A percentile compares a stretch with the other conserved stretches of the same genome.
Conservation (phyloP, 2,113 vertebrate genomes). For the Grallaria varia region DNA sequence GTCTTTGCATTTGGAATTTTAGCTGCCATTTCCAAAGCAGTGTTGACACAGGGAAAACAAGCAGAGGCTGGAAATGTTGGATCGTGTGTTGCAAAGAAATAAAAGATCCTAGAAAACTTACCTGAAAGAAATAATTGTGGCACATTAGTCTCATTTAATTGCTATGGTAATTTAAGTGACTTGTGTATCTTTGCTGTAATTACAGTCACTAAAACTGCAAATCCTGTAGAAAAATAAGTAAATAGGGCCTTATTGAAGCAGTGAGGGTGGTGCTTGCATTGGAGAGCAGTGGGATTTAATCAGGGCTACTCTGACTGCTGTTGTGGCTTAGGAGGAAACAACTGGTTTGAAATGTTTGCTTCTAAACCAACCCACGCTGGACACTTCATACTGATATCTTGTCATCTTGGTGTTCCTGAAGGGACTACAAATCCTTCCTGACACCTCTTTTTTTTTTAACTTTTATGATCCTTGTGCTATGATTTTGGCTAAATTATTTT, state of each 20-base stretch:
- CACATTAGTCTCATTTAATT: slow-evolving; percentile 33
- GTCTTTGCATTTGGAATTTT: neutral
- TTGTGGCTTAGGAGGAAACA: neutral
- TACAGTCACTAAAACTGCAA: slow-evolving; percentile 1
- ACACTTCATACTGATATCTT: neutral
- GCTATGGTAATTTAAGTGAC: slow-evolving; percentile 10
- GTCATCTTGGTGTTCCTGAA: neutral
- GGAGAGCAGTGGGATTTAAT: neutral
- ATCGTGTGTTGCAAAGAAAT: neutral
- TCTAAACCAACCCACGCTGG: neutral
- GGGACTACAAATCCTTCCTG: neutral
- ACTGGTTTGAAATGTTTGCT: neutral
- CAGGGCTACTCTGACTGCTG: neutral
- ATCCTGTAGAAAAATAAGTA: neutral
- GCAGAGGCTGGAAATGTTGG: neutral
- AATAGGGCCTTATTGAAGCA: neutral
- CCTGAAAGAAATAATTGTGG: neutral
- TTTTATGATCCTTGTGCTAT: neutral
- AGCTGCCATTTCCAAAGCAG: neutral
- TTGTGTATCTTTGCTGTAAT: slow-evolving; percentile 18
- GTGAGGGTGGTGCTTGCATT: neutral
- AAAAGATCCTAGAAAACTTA: neutral
- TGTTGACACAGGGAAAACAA: neutral
- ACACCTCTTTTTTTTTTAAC: neutral
- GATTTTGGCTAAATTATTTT: neutral